These are phyloP conservation scores for Oasisia sp. DNA, from an alignment of 2,888 invertebrate genomes.

Conservation along the genomic window DNA sequence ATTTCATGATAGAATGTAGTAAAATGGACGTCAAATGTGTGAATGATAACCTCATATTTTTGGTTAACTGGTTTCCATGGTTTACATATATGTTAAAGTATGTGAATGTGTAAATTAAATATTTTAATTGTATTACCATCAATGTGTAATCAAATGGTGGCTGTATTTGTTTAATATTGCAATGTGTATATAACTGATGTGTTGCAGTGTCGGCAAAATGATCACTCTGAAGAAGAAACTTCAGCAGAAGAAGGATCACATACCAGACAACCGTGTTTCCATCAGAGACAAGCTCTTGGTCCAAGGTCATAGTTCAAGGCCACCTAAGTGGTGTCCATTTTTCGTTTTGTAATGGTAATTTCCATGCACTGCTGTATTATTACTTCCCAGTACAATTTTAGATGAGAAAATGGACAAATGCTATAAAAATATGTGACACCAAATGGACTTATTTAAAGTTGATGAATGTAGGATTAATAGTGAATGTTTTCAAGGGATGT, in stretches of 20 bases:
- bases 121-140: not conserved
- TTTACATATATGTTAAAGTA: too few relatives aligned
- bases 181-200: not conserved
- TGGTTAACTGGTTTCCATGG: too few relatives aligned
- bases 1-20: too few relatives aligned
- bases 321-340: not conserved
- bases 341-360: not conserved
- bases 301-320: conserved; percentile 73
- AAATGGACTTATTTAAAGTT: too few relatives aligned
- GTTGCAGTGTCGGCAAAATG: conserved; percentile 31
- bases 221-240: conserved; percentile 42
- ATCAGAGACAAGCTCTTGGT: conserved; percentile 79
- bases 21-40: too few relatives aligned
- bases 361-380: not conserved
- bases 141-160: not conserved
- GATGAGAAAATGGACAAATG: not conserved
- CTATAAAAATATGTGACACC: too few relatives aligned
- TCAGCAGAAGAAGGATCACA: conserved; percentile 31
- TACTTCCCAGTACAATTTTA: not conserved
- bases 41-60: too few relatives aligned
- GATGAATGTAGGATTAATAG: too few relatives aligned
- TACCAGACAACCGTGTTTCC: conserved; percentile 35
- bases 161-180: not conserved
- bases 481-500: too few relatives aligned
- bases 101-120: too few relatives aligned